Percentiles rank a stretch among this genome's conserved stretches.
Conservation (phyloP, 92 coral and sea anemone genomes). For the Palythoa grandis region DNA sequence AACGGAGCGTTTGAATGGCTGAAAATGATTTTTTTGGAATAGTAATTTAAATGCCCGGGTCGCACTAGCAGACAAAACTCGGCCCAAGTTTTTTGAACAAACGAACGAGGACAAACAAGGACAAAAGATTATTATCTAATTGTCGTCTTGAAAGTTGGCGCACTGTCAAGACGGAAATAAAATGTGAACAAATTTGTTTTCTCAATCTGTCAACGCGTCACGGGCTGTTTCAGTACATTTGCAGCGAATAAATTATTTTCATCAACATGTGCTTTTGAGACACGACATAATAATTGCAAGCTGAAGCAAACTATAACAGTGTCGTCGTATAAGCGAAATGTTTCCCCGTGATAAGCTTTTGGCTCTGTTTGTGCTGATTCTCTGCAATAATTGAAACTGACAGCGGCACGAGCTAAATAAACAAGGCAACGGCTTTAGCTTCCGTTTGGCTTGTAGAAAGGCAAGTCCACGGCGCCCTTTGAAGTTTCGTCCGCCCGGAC, state of each 20-base stretch:
- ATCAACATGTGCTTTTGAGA: slow-evolving; percentile 18
- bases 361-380: no score
- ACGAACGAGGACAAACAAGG: not conserved
- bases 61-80: no score
- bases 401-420: no score
- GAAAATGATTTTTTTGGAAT: no score
- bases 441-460: no score
- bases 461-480: no score
- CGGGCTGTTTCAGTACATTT: not conserved
- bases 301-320: slow-evolving; percentile 31
- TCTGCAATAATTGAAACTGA: no score
- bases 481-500: no score
- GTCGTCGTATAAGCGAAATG: slow-evolving; percentile 16
- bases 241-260: slow-evolving; percentile 25
- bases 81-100: not conserved
- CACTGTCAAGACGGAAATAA: not conserved
- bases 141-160: not conserved
- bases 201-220: not conserved
- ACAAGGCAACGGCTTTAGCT: no score
- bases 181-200: not conserved
- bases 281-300: not conserved
- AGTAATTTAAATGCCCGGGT: no score
- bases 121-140: not conserved
- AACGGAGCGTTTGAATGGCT: no score
- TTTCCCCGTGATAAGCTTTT: slow-evolving; percentile 28